Base-by-base conservation (phyloP, 1,140 invertebrate species). In the Stegodyphus dumicola region DNA sequence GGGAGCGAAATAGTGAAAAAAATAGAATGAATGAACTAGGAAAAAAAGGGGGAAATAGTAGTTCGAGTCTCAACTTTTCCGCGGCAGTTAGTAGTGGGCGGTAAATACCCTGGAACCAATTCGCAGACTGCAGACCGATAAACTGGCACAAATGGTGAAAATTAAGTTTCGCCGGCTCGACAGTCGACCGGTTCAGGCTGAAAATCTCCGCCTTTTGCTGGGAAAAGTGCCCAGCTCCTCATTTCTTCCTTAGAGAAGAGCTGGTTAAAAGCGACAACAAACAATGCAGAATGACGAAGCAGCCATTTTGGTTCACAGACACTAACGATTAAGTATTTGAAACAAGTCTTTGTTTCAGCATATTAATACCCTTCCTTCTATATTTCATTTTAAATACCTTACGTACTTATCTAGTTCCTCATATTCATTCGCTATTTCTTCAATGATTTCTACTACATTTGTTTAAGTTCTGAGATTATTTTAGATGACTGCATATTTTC, bases 81-180 rank as follows among this genome's bases (percentile, higher is more conserved):
- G 17, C 75, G 54, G 7, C 77, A 81, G 78, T 81, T 74, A 66
- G 81, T 56, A 54, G 74, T 76, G 81, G 81, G 81, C 81, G 81
- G 81, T 85, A 85, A 85, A 77, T 60, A 85, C 74, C 81, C 74
- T 70, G 52, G 48, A 85, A 85, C 67, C 81, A 85, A 85, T 85
- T 85, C 81, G 49, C 64, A 51, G 71, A 15, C 74, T 60, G 17
- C 17, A 49, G 52, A 76, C 81, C 81, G 81, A 85, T 85, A 85
- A 85, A 85, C 15, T 85, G 71, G 81, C 65, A 70, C 73, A 85
- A 85, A 85, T 85, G 81, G 74, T 60, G 81, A 85, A 85, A 85
- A 85, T 85, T 85, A 85, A 85, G 81, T 85, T 85, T 76, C 65
- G 70, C 15, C 52, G 78, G 52, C 51, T 53, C 18, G 54, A 51